Conservation (phyloP, 1,140 invertebrate genomes). For the Pararge aegeria region DNA sequence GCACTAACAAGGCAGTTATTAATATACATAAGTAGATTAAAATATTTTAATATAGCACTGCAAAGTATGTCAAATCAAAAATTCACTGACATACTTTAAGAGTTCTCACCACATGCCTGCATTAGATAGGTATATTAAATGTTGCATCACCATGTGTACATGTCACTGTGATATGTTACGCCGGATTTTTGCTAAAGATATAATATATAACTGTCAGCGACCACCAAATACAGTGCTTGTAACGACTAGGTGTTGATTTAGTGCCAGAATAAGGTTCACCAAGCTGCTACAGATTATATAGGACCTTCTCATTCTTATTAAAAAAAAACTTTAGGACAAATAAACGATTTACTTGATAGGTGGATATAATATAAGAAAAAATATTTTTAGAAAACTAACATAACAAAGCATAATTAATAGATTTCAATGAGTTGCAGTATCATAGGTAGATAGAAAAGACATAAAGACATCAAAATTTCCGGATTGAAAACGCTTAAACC, state of each 20-base stretch:
- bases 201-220: slow-evolving; percentile 14
- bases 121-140: neutral
- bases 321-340: too few relatives aligned
- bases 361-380: too few relatives aligned
- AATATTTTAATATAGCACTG: too few relatives aligned
- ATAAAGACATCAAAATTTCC: too few relatives aligned
- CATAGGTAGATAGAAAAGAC: too few relatives aligned
- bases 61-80: neutral
- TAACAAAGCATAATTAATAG: too few relatives aligned
- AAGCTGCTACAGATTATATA: neutral
- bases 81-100: slow-evolving; percentile 3
- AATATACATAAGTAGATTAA: neutral
- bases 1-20: too few relatives aligned
- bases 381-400: too few relatives aligned
- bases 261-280: slow-evolving; percentile 8
- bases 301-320: neutral
- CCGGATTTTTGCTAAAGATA: slow-evolving; percentile 8
- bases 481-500: too few relatives aligned
- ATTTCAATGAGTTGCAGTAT: too few relatives aligned
- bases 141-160: neutral
- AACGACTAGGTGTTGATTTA: slow-evolving; percentile 27
- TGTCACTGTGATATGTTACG: neutral
- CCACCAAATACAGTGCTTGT: slow-evolving; percentile 17
- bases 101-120: slow-evolving; percentile 1
- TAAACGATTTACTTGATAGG: neutral